Base-by-base conservation (phyloP, 2,113 vertebrate species). In the Phoenicopterus ruber region DNA sequence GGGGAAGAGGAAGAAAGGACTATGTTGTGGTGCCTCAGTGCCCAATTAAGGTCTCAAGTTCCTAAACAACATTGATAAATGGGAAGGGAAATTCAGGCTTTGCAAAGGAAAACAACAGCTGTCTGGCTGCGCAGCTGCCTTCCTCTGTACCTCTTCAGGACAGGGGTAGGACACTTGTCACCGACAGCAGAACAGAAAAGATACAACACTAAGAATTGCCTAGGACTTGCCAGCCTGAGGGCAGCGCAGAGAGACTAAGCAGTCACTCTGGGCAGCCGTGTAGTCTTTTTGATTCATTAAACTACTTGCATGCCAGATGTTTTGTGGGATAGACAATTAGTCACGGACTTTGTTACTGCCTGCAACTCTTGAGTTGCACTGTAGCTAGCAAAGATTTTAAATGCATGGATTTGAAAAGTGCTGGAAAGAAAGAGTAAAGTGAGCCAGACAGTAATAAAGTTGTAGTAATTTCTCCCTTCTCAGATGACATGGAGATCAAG, bases 341-440 rank as follows among this genome's bases (percentile, higher is more conserved):
- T 42, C 50, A 28, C 11, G 14, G 13, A 18, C 19, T 87, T 46
- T 57, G 26, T 59, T 57, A 32, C 8, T 65, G 69, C 15, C 42
- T 44, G 50, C 0, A 0, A 3, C 71, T 67, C 44, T 4, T 4
- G 17, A 66, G 8, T 13, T 63, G 29, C 6, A 17, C 22, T 17
- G 3, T 6, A 61, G 49, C 22, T 44, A 34, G 21, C 17, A 69
- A 57, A 85, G 50, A 7, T 18, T 4, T 59, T 81, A 31, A 90
- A 54, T 4, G 9, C 1, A 0, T 9, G 29, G 22, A 10, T 67
- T 57, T 58, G 14, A 76, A 71, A 40, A 15, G 22, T 50, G 26
- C 36, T 62, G 31, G 42, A 36, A 85, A 22, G 4, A 40, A 11
- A 82, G 7, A 36, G 19, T 47, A 25, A 81, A 81, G 17, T 34